Evolutionary conservation across 2,888 invertebrate genomes (phyloP).

Genomic region (Nowickia ferox): DNA sequence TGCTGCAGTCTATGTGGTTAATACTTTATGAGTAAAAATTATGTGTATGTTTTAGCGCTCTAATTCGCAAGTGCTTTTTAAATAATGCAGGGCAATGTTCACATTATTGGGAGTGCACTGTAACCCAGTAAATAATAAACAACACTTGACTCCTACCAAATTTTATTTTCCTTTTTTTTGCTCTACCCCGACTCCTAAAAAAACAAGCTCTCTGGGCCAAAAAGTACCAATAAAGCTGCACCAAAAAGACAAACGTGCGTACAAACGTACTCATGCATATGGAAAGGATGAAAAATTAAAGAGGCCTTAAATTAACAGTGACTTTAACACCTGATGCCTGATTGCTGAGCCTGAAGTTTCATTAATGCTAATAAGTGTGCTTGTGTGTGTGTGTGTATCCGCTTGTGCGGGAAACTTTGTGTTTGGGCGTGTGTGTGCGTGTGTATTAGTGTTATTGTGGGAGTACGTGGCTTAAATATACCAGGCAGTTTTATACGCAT

Average conservation of each 20-base stretch:
- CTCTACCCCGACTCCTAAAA: background rate
- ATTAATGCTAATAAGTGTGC: background rate
- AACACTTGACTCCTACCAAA: background rate
- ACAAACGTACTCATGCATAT: background rate
- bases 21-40: no score
- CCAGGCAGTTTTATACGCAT: background rate
- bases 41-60: no score
- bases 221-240: background rate
- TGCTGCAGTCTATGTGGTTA: no score
- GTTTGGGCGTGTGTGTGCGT: background rate
- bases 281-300: conserved; percentile 39
- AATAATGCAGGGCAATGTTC: background rate
- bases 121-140: conserved; percentile 26
- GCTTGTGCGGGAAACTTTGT: no score
- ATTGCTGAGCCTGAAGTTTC: conserved; percentile 15
- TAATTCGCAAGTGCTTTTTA: no score
- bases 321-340: conserved; percentile 56
- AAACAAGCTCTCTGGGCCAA: background rate
- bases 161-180: background rate
- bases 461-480: background rate
- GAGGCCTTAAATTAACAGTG: conserved; percentile 52
- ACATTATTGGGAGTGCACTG: background rate
- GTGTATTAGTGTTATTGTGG: background rate
- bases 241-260: background rate
- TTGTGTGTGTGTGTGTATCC: background rate